Evolutionary conservation across 2,797 vertebrate species (phyloP), one percentile per base, ranked within the genome.

Genomic region (Onychomys leucogaster): DNA sequence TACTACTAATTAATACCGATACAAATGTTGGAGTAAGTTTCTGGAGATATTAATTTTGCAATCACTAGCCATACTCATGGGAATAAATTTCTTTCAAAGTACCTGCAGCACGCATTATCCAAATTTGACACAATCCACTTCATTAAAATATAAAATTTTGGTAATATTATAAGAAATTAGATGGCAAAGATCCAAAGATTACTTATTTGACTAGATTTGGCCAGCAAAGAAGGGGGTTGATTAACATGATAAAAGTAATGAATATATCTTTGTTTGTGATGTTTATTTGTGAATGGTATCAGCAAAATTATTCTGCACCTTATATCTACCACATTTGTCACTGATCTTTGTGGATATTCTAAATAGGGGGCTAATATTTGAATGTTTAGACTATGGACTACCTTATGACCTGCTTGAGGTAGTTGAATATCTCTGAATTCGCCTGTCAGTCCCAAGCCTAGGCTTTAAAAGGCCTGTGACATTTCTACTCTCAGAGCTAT

Each of bases 81-180:
- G 23, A 96, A 93, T 57, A 90, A 41, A 1, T 94, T 92, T 95
- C 71, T 84, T 77, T 10, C 37, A 46, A 88, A 94, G 23, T 25
- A 49, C 32, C 75, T 41, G 5, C 61, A 75, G 3, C 2, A n/a
- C 59, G 29, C n/a, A 86, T 90, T 86, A 13, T 21, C 41, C 8
- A 96, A 93, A 52, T 71, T 37, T 89, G 9, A 23, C 69, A 49
- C 55, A 63, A 52, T 85, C 67, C 23, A 91, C 76, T 37, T 86
- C 89, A 61, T 83, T 87, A 75, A 69, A 84, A 14, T 69, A n/a
- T 46, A 78, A 78, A 19, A 67, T 37, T 63, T 96, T 84, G 78
- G n/a, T 19, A n/a, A 3, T 69, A 65, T 19, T 77, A 3, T 49
- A 12, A 82, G 78, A 91, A 91, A 90, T 65, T 86, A 77, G 21